Percentiles rank a stretch among this genome's conserved stretches.
These are phyloP conservation scores for Bufo bufo DNA, from an alignment of 2,113 vertebrate genomes.

Conservation along the genomic window DNA sequence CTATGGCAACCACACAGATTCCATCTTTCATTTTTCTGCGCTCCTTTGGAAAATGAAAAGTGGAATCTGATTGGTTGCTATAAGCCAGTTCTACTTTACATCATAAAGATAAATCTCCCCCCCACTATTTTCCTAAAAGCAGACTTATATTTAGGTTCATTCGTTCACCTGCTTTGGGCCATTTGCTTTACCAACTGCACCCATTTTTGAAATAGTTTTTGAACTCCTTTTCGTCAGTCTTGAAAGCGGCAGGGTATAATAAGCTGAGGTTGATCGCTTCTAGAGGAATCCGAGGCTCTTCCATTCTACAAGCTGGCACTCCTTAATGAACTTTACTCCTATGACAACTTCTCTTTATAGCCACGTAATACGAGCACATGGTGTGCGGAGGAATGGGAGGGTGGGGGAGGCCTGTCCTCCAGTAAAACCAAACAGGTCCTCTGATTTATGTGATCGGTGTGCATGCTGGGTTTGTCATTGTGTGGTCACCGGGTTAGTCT, in stretches of 20 bases:
- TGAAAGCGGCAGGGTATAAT: background rate
- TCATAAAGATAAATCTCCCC: too few relatives aligned
- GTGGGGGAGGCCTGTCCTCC: background rate
- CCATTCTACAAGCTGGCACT: conserved; percentile 8
- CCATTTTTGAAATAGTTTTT: background rate
- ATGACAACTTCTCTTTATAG: conserved; percentile 23
- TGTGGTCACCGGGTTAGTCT: background rate
- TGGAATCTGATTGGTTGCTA: too few relatives aligned
- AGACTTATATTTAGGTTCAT: too few relatives aligned
- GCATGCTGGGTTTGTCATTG: background rate
- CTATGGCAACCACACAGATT: too few relatives aligned
- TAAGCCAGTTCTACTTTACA: too few relatives aligned
- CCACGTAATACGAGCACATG: conserved; percentile 13
- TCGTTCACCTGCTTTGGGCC: too few relatives aligned
- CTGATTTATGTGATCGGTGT: conserved; percentile 18
- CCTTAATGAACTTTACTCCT: conserved; percentile 46
- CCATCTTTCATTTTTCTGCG: too few relatives aligned
- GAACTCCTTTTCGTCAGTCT: background rate
- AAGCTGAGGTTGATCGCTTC: too few relatives aligned
- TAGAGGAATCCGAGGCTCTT: background rate
- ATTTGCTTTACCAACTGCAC: too few relatives aligned
- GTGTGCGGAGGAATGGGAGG: background rate
- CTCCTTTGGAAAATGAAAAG: too few relatives aligned
- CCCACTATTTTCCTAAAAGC: too few relatives aligned
- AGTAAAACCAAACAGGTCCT: background rate